Percentiles rank a stretch among this genome's conserved stretches.
Conservation (phyloP, 2,797 vertebrate species). For the Enteromius mattozi region DNA sequence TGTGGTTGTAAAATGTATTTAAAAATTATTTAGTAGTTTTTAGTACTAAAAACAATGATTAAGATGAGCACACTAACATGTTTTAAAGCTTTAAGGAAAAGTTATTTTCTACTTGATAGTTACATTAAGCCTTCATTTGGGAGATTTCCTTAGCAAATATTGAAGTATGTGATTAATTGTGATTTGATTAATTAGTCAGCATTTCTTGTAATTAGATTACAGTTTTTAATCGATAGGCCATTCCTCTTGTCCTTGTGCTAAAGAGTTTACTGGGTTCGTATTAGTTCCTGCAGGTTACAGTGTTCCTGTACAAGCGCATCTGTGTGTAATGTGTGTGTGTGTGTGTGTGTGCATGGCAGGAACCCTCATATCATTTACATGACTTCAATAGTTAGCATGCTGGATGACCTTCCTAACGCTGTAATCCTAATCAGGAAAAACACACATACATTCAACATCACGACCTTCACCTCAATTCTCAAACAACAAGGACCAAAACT, state of each 20-base stretch:
- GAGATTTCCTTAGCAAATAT: neutral
- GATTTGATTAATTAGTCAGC: slow-evolving; percentile 18
- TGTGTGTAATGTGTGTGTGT: neutral
- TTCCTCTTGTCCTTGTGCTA: neutral
- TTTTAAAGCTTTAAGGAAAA: neutral
- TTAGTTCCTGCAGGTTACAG: neutral
- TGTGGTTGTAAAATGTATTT: neutral
- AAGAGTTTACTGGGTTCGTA: slow-evolving; percentile 2
- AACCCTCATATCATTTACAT: slow-evolving; percentile 30
- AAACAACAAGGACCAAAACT: slow-evolving; percentile 42
- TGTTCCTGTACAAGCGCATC: neutral
- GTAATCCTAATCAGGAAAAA: slow-evolving; percentile 32
- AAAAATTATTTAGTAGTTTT: too few relatives aligned
- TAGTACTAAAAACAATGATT: neutral
- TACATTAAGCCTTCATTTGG: neutral
- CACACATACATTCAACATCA: neutral
- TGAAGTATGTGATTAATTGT: neutral
- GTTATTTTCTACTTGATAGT: neutral
- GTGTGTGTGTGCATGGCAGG: neutral
- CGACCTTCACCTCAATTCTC: slow-evolving; percentile 34
- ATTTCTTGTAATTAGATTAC: neutral
- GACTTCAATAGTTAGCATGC: slow-evolving; percentile 50
- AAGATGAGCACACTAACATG: neutral
- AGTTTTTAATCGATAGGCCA: neutral
- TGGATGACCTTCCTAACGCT: slow-evolving; percentile 43